Evolutionary conservation across 2,113 vertebrate species (phyloP).

Genomic region (Channa argus): DNA sequence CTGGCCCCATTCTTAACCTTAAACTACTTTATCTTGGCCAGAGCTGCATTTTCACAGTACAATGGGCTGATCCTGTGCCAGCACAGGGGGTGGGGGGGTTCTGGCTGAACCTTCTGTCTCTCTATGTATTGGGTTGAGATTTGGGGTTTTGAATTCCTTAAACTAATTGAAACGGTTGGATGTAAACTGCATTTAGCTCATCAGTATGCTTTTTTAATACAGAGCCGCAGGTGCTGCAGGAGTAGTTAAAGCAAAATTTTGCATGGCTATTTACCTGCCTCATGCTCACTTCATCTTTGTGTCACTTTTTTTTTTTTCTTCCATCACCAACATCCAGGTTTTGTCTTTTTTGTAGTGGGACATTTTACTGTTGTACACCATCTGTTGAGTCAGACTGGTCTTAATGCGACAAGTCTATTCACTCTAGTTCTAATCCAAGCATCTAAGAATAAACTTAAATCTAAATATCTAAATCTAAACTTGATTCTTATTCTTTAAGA

Average conservation of each 20-base stretch:
- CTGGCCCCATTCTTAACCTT: background rate
- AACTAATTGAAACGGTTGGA: slow-evolving; percentile 27
- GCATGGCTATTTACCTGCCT: slow-evolving; percentile 9
- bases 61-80: background rate
- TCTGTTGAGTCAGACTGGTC: background rate
- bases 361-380: background rate
- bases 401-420: background rate
- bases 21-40: background rate
- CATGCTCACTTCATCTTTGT: background rate
- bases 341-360: background rate
- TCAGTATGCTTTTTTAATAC: slow-evolving; percentile 20
- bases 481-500: too few relatives aligned
- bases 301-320: background rate
- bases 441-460: too few relatives aligned
- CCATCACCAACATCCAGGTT: background rate
- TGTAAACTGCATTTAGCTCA: slow-evolving; percentile 11
- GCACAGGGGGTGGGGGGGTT: slow-evolving; percentile 6
- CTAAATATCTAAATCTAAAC: too few relatives aligned
- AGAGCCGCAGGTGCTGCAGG: slow-evolving; percentile 7
- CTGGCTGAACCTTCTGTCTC: slow-evolving; percentile 13
- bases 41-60: background rate
- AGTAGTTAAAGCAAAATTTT: slow-evolving; percentile 1
- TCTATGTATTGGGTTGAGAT: background rate
- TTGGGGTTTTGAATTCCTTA: slow-evolving; percentile 15
- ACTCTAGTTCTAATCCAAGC: background rate